Evolutionary conservation across 2,797 vertebrate genomes (phyloP).

Genomic region (Sebastes dallii): DNA sequence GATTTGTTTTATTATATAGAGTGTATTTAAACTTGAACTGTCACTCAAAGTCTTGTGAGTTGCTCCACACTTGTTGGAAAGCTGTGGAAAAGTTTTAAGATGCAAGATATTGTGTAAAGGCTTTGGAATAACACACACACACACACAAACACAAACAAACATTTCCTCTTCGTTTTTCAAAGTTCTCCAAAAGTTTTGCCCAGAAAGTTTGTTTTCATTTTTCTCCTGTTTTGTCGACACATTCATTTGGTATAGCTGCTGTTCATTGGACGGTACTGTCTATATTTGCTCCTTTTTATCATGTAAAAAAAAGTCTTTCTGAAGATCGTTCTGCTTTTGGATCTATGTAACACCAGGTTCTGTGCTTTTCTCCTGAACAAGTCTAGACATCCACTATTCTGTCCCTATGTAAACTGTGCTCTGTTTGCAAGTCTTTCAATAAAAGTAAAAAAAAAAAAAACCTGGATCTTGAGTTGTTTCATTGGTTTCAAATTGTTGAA

Average conservation of each 20-base stretch:
- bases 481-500: not conserved
- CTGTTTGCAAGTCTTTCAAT: constrained; percentile 81
- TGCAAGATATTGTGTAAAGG: constrained; percentile 49
- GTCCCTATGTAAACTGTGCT: constrained; percentile 69
- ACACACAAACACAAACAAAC: not conserved
- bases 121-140: constrained; percentile 42
- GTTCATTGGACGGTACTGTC: constrained; percentile 28
- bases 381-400: constrained; percentile 43
- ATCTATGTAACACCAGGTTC: constrained; percentile 50
- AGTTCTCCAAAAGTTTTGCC: constrained; percentile 5
- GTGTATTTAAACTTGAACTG: constrained; percentile 45
- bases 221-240: constrained; percentile 40
- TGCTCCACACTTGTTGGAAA: constrained; percentile 11
- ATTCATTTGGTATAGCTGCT: constrained; percentile 25
- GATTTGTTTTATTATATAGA: constrained; percentile 31
- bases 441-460: constrained; percentile 63
- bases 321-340: constrained; percentile 52
- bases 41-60: constrained; percentile 40
- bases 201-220: constrained; percentile 25
- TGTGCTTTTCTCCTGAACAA: constrained; percentile 63
- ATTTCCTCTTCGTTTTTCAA: not conserved
- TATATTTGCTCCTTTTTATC: constrained; percentile 43
- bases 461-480: not conserved
- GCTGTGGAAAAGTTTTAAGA: constrained; percentile 17
- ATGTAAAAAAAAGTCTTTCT: constrained; percentile 28